Base-by-base conservation (phyloP, 1,140 invertebrate species). In the Hyles euphorbiae region DNA sequence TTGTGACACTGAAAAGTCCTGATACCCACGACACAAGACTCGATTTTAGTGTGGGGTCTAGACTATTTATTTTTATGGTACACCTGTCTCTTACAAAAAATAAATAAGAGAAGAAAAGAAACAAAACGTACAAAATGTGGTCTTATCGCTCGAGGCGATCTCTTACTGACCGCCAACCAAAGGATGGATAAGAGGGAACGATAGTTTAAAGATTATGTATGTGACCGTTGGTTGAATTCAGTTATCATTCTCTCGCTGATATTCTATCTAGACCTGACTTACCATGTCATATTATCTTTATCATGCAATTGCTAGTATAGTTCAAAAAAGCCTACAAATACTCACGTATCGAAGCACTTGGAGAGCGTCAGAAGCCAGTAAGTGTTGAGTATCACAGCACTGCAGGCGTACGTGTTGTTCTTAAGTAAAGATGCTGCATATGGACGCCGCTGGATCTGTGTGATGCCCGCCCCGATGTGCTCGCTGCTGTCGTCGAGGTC, bases 341-440 rank as follows among this genome's bases (percentile, higher is more conserved):
- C 82, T 81, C 59, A 87, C 84, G 74, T 7, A 49, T 83, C 77
- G 47, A 86, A 86, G 65, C 85, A 88, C 51, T 86, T 84, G 11
- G 83, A 79, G 0, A 78, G 48, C 0, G 83, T 78, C 0, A 85
- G 58, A 3, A 79, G 58, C 85, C 84, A 88, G 48, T 79, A 78
- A 0, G 56, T 74, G 56, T 88, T 88, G 5, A 88, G 72, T 12
- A 88, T 53, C 8, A 79, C 63, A 0, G 73, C 74, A 51, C 84
- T 85, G 68, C 84, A 88, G 4, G 76, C 52, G 50, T 82, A 88
- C 3, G 63, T 64, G 40, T 73, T 53, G 52, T 85, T 86, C 34
- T 70, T 75, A 0, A 80, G 65, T 4, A 88, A 48, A 0, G 76
- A 65, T 0, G 74, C 83, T 0, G 75, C 69, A 51, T 83, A 85